Evolutionary conservation across 2,113 vertebrate genomes (phyloP), one percentile per base, ranked within the genome.

Genomic region (Ranitomeya variabilis): DNA sequence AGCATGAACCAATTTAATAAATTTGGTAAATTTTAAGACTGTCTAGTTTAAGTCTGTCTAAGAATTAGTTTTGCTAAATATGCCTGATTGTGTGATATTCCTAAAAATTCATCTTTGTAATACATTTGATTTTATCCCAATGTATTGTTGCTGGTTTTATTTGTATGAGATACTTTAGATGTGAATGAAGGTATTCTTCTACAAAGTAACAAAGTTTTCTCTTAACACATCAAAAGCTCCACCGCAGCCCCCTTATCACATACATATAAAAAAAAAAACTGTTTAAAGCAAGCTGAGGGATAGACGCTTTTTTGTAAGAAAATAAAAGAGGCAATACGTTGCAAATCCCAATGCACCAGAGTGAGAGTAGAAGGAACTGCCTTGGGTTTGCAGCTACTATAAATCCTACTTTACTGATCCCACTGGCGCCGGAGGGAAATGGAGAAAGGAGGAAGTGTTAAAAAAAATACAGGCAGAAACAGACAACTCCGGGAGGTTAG

Each of bases 281-380:
- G 89, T 89, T 92, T 95, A 93, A 93, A 93, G 87, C 81, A 90
- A 90, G 83, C 62, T 6, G n/a, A 91, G 81, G 91, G 90, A 93
- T 91, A 89, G 74, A 60, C 87, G 69, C 81, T 90, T 94, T 91
- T 79, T 91, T 89, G 80, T 91, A 93, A 93, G 91, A 88, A 94
- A 92, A 91, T 94, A 92, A 92, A 91, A 91, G 80, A 93, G 62
- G 85, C 91, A 94, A 78, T 93, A 94, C 94, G 90, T 92, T 94
- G 91, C 92, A 94, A 95, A 95, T 94, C 94, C 94, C 94, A 92
- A 87, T 92, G 90, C 91, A 93, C 91, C 90, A 91, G 91, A 92
- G 91, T 91, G 91, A 93, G 92, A 94, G 91, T 92, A 87, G 90
- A 92, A 93, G 87, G 91, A 92, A 90, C 89, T 91, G 90, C 90